A percentile compares a stretch with the other conserved stretches of the same genome.
phyloP scores from a whole-genome alignment of 1,140 invertebrate species.

The Aphelinus certus region DNA sequence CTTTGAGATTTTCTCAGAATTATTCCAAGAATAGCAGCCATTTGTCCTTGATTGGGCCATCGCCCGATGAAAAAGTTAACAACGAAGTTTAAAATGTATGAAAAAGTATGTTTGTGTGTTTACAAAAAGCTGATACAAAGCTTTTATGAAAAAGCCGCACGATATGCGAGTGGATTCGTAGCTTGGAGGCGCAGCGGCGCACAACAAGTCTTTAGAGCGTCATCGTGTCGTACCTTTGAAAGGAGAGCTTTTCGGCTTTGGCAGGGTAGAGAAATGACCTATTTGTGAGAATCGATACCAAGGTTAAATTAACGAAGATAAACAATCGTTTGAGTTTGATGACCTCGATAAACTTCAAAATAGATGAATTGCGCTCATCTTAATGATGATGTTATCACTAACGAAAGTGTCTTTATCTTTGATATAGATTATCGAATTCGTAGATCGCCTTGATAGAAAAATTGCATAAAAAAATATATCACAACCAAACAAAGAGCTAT shows the following conservation, averaged over 20 bases:
- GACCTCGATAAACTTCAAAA: conserved; percentile 36
- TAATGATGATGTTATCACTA: too few relatives aligned
- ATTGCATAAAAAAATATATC: too few relatives aligned
- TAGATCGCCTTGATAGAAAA: too few relatives aligned
- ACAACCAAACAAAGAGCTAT: too few relatives aligned
- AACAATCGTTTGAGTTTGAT: conserved; percentile 24
- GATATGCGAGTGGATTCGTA: neutral
- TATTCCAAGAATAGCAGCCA: too few relatives aligned
- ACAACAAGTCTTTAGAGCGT: neutral
- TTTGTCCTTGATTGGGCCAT: neutral
- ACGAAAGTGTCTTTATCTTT: too few relatives aligned
- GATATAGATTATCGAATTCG: too few relatives aligned
- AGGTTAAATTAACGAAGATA: conserved; percentile 43
- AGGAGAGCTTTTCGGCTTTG: conserved; percentile 60
- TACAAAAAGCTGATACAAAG: neutral
- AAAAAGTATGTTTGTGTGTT: neutral
- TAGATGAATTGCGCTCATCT: conserved; percentile 14
- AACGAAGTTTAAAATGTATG: neutral
- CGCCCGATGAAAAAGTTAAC: conserved; percentile 1
- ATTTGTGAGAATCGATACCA: conserved; percentile 51
- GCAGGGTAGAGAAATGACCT: conserved; percentile 60
- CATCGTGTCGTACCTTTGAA: conserved; percentile 56
- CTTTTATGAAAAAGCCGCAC: neutral
- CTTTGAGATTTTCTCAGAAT: too few relatives aligned
- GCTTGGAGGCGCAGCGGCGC: neutral